Percentiles rank a stretch among this genome's conserved stretches.
These are phyloP conservation scores for Troides oblongomaculatus DNA, from an alignment of 2,888 invertebrate species.

Conservation along the genomic window DNA sequence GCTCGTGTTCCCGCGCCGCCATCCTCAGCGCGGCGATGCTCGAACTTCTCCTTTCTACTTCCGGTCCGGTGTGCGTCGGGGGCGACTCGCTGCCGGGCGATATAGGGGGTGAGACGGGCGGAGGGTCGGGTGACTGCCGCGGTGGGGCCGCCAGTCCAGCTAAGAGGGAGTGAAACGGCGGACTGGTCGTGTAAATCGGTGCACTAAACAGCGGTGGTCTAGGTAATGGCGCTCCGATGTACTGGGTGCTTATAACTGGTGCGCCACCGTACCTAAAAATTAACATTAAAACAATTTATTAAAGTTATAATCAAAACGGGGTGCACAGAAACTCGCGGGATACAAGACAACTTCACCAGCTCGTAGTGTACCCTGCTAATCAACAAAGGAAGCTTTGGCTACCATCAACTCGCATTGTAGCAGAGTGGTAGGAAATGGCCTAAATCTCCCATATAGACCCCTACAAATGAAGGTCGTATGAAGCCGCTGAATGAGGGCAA, in stretches of 20 bases:
- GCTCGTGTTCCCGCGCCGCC: conserved; percentile 94
- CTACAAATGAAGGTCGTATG: too few species aligned
- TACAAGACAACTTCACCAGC: too few species aligned
- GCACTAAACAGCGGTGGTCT: conserved; percentile 80
- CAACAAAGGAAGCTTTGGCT: too few species aligned
- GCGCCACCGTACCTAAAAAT: conserved; percentile 58
- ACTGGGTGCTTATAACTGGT: conserved; percentile 67
- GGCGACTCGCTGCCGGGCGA: conserved; percentile 78
- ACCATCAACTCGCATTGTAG: too few species aligned
- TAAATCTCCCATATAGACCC: too few species aligned
- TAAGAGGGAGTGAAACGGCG: conserved; percentile 68
- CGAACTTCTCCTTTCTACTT: conserved; percentile 90
- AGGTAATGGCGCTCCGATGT: conserved; percentile 75
- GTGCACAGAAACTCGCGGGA: too few species aligned
- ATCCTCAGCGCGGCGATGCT: conserved; percentile 92
- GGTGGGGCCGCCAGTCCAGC: conserved; percentile 72
- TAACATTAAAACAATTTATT: conserved; percentile 9
- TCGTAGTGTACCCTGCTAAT: too few species aligned
- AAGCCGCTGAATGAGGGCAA: too few species aligned
- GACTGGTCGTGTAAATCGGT: conserved; percentile 83
- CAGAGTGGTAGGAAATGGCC: too few species aligned
- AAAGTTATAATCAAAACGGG: background rate
- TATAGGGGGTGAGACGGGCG: conserved; percentile 78
- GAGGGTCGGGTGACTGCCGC: conserved; percentile 68
- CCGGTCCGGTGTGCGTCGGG: conserved; percentile 78